Base-by-base conservation (phyloP, 92 coral and sea anemone genomes). In the Porites lobata region DNA sequence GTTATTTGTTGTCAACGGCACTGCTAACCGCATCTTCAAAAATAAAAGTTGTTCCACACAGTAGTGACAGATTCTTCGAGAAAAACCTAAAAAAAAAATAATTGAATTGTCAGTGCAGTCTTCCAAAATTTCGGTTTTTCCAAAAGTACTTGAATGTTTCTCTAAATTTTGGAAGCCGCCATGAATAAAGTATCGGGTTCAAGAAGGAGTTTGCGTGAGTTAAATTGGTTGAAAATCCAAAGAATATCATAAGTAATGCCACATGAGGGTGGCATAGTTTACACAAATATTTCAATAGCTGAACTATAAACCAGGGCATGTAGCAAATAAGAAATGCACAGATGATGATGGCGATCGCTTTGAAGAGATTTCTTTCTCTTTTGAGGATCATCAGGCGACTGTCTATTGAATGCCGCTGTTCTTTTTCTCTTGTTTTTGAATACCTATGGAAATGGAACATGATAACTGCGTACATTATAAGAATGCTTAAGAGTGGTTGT, bases 121-220 rank as follows among this genome's bases (percentile, higher is more conserved):
- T 38, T 38, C 47, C 47, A 38, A 38, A 38, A 38, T 8, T 8
- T 13, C n/a, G 26, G 9, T 79, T 65, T 38, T 21, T 66, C 53
- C 9, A 18, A 10, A 82, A 71, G 68, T 29, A 18, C 38, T 71
- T 82, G 29, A 82, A 70, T 2, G 78, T 82, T 2, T 29, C 79
- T 38, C 83, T 64, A 69, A 69, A 90, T 72, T 90, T 90, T 15
- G 93, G 83, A 29, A 90, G 59, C 51, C 90, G 38, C 93, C 87
- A 90, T 26, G 90, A 82, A 65, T 85, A 90, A 68, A 85, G 76
- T n/a, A 90, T 22, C 3, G 90, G 90, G n/a, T 90, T 90, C 11
- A 90, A 38, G 1, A 50, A 79, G 18, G 87, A 90, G n/a, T 69
- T 82, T 54, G 71, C 84, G 50, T 20, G 22, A 18, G 50, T 66